Conservation (phyloP, 2,888 invertebrate genomes). For the Deladenus siricidicola region DNA sequence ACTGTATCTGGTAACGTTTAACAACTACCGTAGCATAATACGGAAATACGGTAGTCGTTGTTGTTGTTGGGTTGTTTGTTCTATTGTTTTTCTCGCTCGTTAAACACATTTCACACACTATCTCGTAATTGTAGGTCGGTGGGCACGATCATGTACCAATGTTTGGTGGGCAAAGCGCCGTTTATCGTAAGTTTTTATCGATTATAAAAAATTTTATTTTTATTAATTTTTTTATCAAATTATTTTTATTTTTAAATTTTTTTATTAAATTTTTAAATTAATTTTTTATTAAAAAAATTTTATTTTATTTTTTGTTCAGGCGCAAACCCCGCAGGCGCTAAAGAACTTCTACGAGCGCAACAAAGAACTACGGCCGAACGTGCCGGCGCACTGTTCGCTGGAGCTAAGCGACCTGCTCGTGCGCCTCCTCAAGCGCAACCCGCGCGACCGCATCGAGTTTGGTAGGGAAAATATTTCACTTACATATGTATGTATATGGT, state of each 20-base stretch:
- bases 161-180: constrained; percentile 94
- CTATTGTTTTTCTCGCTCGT: too few relatives aligned
- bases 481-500: too few relatives aligned
- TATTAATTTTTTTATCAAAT: neutral
- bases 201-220: neutral
- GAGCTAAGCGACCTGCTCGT: constrained; percentile 76
- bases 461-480: constrained; percentile 56
- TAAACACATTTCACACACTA: too few relatives aligned
- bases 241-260: constrained; percentile 6
- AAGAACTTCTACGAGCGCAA: constrained; percentile 95
- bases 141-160: constrained; percentile 96
- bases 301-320: constrained; percentile 59
- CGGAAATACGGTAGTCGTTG: too few relatives aligned
- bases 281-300: neutral
- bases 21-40: too few relatives aligned
- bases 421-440: constrained; percentile 73
- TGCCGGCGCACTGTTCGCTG: constrained; percentile 83
- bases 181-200: constrained; percentile 61
- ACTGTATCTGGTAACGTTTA: too few relatives aligned
- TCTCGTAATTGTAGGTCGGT: constrained; percentile 66
- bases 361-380: constrained; percentile 59
- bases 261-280: neutral
- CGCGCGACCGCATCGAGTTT: constrained; percentile 89
- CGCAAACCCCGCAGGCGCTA: constrained; percentile 90
- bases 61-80: too few relatives aligned